Evolutionary conservation across 1,140 invertebrate genomes (phyloP).

Genomic region (Drosophila teissieri): DNA sequence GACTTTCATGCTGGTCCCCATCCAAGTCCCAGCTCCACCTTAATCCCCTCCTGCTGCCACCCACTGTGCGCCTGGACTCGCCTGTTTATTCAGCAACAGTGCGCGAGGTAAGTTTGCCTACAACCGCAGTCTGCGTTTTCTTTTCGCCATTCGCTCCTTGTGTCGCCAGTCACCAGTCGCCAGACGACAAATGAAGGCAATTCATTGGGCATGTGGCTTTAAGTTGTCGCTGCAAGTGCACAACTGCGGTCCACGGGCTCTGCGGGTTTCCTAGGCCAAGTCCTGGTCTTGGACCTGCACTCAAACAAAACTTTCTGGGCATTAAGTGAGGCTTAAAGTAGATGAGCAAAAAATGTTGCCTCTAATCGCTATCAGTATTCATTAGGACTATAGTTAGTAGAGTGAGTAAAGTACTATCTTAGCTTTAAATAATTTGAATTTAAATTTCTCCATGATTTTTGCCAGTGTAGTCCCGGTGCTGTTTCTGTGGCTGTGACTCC

Average conservation of each 20-base stretch:
- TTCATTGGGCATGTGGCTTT: slow-evolving; percentile 70
- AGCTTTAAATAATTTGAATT: too few relatives aligned
- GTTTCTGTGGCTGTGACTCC: slow-evolving; percentile 18
- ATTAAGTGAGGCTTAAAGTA: too few relatives aligned
- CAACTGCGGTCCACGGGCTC: slow-evolving; percentile 47
- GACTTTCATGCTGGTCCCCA: slow-evolving; percentile 43
- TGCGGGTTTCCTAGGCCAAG: background rate
- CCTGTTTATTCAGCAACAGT: slow-evolving; percentile 70
- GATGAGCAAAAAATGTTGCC: too few relatives aligned
- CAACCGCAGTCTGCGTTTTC: slow-evolving; percentile 15
- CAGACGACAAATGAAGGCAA: slow-evolving; percentile 75
- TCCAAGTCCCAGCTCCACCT: background rate
- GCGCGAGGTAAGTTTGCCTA: slow-evolving; percentile 61
- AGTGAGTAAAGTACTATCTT: too few relatives aligned
- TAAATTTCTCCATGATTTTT: background rate
- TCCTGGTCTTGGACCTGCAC: slow-evolving; percentile 9
- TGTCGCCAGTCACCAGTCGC: slow-evolving; percentile 15
- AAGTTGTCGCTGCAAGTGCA: slow-evolving; percentile 66
- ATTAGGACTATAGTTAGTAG: too few relatives aligned
- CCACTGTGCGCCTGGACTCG: slow-evolving; percentile 44
- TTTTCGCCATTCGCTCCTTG: slow-evolving; percentile 6
- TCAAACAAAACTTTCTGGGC: background rate
- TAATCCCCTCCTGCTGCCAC: slow-evolving; percentile 27
- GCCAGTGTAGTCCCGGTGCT: slow-evolving; percentile 5
- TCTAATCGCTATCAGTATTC: too few relatives aligned